phyloP scores from a whole-genome alignment of 1,140 invertebrate genomes.

The Caenorhabditis briggsae region DNA sequence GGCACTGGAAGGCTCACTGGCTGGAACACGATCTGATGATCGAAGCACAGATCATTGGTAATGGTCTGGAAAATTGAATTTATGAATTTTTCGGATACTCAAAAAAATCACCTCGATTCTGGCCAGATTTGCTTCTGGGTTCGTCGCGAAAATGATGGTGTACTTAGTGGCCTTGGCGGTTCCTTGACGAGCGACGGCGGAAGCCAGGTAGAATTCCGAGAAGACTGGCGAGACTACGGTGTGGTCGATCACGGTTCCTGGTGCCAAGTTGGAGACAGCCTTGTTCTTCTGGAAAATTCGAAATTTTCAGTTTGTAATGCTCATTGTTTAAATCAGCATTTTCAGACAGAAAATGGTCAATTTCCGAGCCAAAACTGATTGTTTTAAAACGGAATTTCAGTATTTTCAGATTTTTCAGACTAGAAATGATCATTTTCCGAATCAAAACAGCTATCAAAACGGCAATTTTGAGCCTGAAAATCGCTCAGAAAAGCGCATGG shows the following conservation, averaged over 20 bases:
- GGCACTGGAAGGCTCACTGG: not conserved
- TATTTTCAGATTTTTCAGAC: too few species aligned
- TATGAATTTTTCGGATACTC: too few species aligned
- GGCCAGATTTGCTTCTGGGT: not conserved
- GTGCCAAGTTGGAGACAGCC: not conserved
- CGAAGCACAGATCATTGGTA: constrained; percentile 33
- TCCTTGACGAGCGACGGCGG: constrained; percentile 5
- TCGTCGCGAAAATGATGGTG: not conserved
- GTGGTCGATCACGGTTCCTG: not conserved
- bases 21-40: constrained; percentile 32
- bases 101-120: not conserved
- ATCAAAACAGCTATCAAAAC: too few species aligned
- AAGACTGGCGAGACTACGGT: not conserved
- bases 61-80: not conserved
- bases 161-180: not conserved
- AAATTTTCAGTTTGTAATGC: not conserved
- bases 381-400: too few species aligned
- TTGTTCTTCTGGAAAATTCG: not conserved
- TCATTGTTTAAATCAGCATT: not conserved
- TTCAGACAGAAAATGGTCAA: not conserved
- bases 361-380: not conserved
- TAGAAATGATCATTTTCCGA: too few species aligned
- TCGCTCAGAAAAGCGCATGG: too few species aligned
- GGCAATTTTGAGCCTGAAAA: too few species aligned
- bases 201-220: not conserved